Conservation (phyloP, 2,113 vertebrate species). For the Silurus glanis region DNA sequence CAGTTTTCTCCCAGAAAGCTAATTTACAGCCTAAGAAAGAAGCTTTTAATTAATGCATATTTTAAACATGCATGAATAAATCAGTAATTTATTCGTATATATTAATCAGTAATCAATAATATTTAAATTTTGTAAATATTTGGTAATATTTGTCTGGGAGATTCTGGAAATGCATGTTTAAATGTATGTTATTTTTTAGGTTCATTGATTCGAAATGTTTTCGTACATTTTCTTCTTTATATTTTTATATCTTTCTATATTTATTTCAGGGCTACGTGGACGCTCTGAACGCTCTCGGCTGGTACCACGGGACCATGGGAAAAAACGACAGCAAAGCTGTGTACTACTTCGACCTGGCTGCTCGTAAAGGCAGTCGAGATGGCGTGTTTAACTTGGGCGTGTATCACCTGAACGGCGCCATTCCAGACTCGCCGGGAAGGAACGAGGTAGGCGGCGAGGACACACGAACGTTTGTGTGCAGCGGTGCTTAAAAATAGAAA, state of each 20-base stretch:
- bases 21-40: no score
- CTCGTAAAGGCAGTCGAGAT: slow-evolving; percentile 80
- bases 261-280: slow-evolving; percentile 81
- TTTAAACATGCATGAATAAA: no score
- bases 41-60: no score
- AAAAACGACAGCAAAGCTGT: slow-evolving; percentile 76
- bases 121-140: no score
- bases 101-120: no score
- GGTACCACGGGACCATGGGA: slow-evolving; percentile 84
- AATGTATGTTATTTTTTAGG: no score
- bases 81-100: no score
- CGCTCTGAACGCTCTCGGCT: slow-evolving; percentile 89
- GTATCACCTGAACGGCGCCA: slow-evolving; percentile 77
- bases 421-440: slow-evolving; percentile 68
- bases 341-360: slow-evolving; percentile 82
- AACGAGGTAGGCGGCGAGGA: slow-evolving; percentile 76
- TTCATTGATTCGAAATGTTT: not conserved
- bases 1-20: no score
- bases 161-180: no score
- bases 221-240: no score
- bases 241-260: no score
- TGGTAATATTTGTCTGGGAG: no score
- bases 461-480: not conserved
- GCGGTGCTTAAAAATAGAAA: not conserved
- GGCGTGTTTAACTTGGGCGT: slow-evolving; percentile 86